Conservation (phyloP, 2,113 vertebrate species). For the Vidua chalybeata region DNA sequence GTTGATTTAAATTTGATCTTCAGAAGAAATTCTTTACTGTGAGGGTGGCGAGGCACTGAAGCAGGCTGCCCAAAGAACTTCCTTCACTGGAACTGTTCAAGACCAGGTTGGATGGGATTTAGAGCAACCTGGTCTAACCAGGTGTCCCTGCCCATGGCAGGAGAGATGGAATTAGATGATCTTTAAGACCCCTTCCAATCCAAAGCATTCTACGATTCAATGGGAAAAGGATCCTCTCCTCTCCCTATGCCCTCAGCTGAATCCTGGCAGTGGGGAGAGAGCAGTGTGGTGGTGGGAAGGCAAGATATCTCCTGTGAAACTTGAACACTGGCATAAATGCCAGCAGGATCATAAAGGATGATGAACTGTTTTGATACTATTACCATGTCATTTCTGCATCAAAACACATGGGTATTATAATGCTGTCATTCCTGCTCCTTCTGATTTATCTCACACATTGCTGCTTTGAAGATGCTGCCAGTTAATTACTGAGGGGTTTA, state of each 20-base stretch:
- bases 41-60: neutral
- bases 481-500: slow-evolving; percentile 7
- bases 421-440: neutral
- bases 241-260: neutral
- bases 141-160: neutral
- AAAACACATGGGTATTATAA: neutral
- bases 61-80: neutral
- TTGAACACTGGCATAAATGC: neutral
- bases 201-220: neutral
- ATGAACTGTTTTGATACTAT: neutral
- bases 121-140: neutral
- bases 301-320: neutral
- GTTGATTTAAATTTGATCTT: neutral
- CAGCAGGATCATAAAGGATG: neutral
- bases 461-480: neutral
- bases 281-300: neutral
- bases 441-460: neutral
- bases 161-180: neutral
- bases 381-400: neutral
- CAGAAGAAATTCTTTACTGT: neutral
- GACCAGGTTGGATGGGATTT: neutral
- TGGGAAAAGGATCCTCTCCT: neutral
- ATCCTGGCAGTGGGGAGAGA: neutral
- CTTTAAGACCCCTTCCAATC: neutral
- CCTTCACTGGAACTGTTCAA: neutral